Base-by-base conservation (phyloP, 2,113 vertebrate genomes). In the Sturnira hondurensis region DNA sequence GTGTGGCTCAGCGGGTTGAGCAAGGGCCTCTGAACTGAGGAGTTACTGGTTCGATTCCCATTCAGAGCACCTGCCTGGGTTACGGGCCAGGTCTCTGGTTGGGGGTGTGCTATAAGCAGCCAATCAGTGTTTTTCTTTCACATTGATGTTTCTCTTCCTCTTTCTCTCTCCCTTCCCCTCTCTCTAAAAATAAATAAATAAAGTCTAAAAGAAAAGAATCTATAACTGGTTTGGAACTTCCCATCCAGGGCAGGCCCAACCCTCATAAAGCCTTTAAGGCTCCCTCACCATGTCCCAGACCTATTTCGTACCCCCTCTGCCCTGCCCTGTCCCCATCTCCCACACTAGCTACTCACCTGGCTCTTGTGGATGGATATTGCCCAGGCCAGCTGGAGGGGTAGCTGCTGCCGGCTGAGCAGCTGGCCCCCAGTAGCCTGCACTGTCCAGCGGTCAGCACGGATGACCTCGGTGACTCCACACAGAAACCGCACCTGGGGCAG, bases 291-390 rank as follows among this genome's bases (percentile, higher is more conserved):
- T 41, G 54, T 7, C 26, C 0, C 31, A 63, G 1, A 6, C 68
- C 77, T 84, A 41, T 38, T 73, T 20, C 13, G 76, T 65, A 11
- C 22, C 16, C 80, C 31, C 43, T 96, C 96, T 65, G 76, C 28
- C 61, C 86, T 74, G 20, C n/a, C 24, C 63, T 47, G 33, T 4
- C n/a, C 56, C 38, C 68, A 16, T 33, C 10, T 47, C 56, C 4
- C 33, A 50, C 22, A n/a, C 67, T n/a, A 16, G 47, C 67, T 14
- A 95, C 97, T 86, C 93, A 99, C 99, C 99, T 99, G 99, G 97
- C 99, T 99, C 98, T 99, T 99, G 97, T 99, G 99, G 98, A 99
- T 99, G 93, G 99, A 99, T 96, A 99, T 99, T 45, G 99, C 99
- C 99, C 99, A 99, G 88, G 99, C 99, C 91, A 99, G 98, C 97